A percentile compares a stretch with the other conserved stretches of the same genome.
phyloP scores from a whole-genome alignment of 2,888 invertebrate genomes.

The Cephus pulcher region DNA sequence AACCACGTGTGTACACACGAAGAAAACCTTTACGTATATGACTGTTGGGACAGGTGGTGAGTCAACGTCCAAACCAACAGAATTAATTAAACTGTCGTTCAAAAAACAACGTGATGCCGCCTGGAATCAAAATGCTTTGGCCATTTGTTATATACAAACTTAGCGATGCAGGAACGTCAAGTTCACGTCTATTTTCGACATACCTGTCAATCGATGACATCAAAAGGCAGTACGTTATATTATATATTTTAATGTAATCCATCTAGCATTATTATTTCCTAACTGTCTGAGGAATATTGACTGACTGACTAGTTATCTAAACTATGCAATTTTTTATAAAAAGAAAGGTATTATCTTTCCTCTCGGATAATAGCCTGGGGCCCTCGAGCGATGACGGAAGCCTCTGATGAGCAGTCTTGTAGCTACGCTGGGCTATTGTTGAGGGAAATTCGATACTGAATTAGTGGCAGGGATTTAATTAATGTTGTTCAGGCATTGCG shows the following conservation, averaged over 20 bases:
- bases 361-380: neutral
- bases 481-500: constrained; percentile 19
- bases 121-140: neutral
- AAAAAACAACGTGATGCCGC: neutral
- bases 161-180: neutral
- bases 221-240: neutral
- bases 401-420: neutral
- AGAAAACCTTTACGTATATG: neutral
- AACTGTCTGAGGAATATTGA: neutral
- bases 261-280: neutral
- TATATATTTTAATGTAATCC: neutral
- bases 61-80: neutral
- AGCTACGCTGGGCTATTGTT: constrained; percentile 10
- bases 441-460: constrained; percentile 20
- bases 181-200: neutral
- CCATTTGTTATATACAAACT: neutral
- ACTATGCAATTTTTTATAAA: neutral
- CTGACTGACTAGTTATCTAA: neutral
- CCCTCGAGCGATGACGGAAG: neutral
- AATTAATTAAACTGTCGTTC: neutral
- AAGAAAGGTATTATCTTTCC: neutral
- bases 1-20: neutral
- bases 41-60: neutral
- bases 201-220: neutral
- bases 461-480: constrained; percentile 21